phyloP scores from a whole-genome alignment of 2,797 vertebrate species.

The Periparus ater region DNA sequence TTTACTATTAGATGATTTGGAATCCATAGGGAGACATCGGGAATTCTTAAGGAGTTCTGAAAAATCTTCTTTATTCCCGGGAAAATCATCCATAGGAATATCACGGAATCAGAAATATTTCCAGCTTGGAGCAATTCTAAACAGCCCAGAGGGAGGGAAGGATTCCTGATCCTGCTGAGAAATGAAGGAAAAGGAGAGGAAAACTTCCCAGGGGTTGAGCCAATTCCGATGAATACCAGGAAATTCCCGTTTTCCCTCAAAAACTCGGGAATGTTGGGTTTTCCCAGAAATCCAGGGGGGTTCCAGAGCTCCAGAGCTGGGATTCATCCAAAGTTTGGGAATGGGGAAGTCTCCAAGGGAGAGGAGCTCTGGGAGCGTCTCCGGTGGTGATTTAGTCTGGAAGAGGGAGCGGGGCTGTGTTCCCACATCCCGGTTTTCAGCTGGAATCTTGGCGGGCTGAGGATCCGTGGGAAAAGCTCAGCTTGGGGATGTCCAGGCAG shows the following conservation, averaged over 20 bases:
- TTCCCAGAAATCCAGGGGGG: not conserved
- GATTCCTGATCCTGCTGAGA: not conserved
- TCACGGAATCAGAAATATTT: not conserved
- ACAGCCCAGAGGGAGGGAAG: not conserved
- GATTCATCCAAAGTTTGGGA: not conserved
- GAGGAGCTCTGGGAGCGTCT: not conserved
- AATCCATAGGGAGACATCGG: not conserved
- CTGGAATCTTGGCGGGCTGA: too few relatives aligned
- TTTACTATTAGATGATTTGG: too few relatives aligned
- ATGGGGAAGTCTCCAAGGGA: not conserved
- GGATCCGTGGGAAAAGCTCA: not conserved
- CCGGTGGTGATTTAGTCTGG: fast-evolving
- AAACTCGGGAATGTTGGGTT: not conserved
- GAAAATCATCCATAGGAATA: not conserved
- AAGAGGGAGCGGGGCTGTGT: not conserved
- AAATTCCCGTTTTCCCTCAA: not conserved
- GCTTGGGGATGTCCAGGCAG: not conserved
- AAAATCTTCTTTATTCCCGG: not conserved
- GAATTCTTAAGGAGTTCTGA: not conserved
- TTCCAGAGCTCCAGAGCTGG: not conserved
- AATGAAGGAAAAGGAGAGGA: not conserved
- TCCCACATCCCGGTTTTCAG: not conserved
- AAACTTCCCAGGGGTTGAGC: not conserved
- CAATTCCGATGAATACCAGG: fast-evolving
- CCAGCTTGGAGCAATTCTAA: not conserved